Conservation (phyloP, 2,113 vertebrate species). For the Fregetta grallaria region DNA sequence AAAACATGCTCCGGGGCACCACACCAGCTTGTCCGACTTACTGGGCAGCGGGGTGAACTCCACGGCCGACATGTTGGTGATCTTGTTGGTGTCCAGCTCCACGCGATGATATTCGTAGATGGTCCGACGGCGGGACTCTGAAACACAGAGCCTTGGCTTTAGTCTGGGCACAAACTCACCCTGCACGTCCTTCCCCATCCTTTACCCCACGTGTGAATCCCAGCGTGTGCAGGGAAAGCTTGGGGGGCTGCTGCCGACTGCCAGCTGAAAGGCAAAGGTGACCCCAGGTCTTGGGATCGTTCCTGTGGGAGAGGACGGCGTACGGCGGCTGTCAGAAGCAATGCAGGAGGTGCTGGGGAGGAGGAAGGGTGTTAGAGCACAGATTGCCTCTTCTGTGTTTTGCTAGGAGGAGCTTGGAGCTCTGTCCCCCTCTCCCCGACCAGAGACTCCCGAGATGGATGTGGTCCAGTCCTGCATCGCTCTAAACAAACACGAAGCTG, state of each 20-base stretch:
- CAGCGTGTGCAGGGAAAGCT: fast-evolving
- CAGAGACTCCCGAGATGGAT: background rate
- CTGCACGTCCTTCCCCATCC: background rate
- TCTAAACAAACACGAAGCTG: background rate
- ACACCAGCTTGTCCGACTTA: constrained; percentile 60
- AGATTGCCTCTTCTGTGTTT: background rate
- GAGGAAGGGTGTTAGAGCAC: background rate
- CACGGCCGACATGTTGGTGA: constrained; percentile 81
- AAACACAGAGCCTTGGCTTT: background rate
- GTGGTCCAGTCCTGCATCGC: background rate
- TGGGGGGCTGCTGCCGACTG: background rate
- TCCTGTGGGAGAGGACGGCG: background rate
- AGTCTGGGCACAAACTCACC: background rate
- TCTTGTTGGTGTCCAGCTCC: constrained; percentile 84
- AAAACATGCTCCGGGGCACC: background rate
- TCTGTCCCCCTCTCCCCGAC: background rate
- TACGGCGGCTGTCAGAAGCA: background rate
- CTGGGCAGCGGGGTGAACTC: constrained; percentile 91
- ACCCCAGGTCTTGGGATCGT: background rate
- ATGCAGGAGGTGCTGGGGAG: background rate
- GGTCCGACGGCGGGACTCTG: constrained; percentile 81
- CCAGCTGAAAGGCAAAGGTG: background rate
- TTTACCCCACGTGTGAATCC: background rate
- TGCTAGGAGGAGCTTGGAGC: background rate
- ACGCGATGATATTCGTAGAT: constrained; percentile 96